Evolutionary conservation across 1,140 invertebrate species (phyloP), one percentile per base, ranked within the genome.

Genomic region (Eciton burchellii): DNA sequence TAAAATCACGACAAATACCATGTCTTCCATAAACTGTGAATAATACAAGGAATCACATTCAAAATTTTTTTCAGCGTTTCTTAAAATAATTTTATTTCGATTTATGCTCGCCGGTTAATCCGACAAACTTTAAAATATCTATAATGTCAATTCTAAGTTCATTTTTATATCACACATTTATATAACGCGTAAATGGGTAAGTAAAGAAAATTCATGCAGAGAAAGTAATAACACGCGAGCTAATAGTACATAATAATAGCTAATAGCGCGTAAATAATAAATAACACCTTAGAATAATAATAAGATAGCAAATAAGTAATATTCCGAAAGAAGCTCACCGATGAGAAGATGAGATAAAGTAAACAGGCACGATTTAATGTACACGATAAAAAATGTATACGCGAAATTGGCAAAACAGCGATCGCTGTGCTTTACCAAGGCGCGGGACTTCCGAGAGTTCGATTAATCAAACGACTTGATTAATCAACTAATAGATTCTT

Each of bases 401-500:
- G n/a, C 41, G 19, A 9, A 14, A 72, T 43, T 16, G 49, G 6
- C 49, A 11, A n/a, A 35, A n/a, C n/a, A n/a, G n/a, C n/a, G n/a
- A n/a, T n/a, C n/a, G n/a, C n/a, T n/a, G n/a, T n/a, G n/a, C n/a
- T n/a, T n/a, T 14, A 4, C n/a, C 11, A 8, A 3, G 9, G 21
- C 14, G 14, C 9, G 54, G 14, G 54, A 14, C 47, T 54, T 19
- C 21, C 26, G 16, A 4, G n/a, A 1, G n/a, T 6, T 19, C 16
- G 45, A 49, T 14, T 21, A 11, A 26, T 4, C 70, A 47, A n/a
- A 19, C 9, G 0, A 9, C 26, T 63, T n/a, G 3, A 9, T 63
- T 66, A 88, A 83, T 87, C 81, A 29, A 73, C 63, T 21, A 93
- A 90, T 24, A 93, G 84, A 83, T 91, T 90, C 70, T 92, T 92